Base-by-base conservation (phyloP, 37 sponge, comb jelly and placozoan genomes). In the Tethya wilhelma region DNA sequence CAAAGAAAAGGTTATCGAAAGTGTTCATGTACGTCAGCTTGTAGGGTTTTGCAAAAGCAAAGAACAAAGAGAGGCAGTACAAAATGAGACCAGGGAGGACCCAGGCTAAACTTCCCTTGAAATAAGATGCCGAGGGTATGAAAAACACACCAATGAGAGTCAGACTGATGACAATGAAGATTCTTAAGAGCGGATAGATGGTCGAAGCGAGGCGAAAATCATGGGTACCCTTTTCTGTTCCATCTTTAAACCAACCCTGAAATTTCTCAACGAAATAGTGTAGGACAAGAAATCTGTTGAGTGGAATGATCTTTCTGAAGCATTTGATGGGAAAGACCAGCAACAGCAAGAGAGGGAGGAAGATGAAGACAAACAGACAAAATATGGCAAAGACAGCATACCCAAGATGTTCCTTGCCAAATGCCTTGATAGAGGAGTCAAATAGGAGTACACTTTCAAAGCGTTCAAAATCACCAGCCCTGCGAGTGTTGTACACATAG, bases 201-300 rank as follows among this genome's bases (percentile, higher is more conserved):
- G 43, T 69, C 25, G 69, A 69, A 36, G 42, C 39, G n/a, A 69
- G 42, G 3, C 69, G 5, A 26, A 8, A 22, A 26, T 69, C 38
- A 11, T 12, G 41, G 19, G 41, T 69, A 8, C 42, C 43, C 1
- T 69, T 44, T 31, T 6, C 64, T 11, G 44, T 62, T 4, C 78
- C 78, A 40, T 63, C 40, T 60, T 77, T 77, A 2, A 42, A 62
- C 26, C 45, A 64, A 41, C 78, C 78, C 30, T 77, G 64, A 43
- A 77, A 77, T 12, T 12, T 42, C 2, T 77, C 78, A 25, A 63
- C 39, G 44, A 77, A 38, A 49, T 30, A 29, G 22, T 46, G 14
- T 19, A 38, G 40, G 44, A 17, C 37, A 38, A 41, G 71, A 25
- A 6, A 39, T 43, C 25, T 70, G 20, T 4, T 26, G 44, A 32